phyloP scores from a whole-genome alignment of 2,888 invertebrate species.

The Augochlorella aurata region DNA sequence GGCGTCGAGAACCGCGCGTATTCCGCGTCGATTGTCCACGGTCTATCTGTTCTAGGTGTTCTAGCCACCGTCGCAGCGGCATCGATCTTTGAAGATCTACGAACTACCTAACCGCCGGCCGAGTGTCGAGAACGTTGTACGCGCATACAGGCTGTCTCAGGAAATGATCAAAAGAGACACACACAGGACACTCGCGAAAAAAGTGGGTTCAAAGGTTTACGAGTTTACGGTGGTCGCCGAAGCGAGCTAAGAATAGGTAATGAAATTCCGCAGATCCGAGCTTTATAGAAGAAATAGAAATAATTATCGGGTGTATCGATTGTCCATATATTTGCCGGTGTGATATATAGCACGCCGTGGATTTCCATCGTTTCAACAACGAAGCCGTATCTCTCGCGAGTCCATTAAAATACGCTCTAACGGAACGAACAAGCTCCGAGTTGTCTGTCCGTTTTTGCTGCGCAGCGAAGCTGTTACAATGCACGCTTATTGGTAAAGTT shows the following conservation, averaged over 20 bases:
- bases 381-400: background rate
- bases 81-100: too few relatives aligned
- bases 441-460: background rate
- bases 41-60: too few relatives aligned
- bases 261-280: background rate
- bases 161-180: background rate
- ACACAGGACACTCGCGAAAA: background rate
- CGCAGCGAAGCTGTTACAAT: background rate
- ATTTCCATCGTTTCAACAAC: background rate
- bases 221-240: slow-evolving; percentile 1
- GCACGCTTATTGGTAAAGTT: background rate
- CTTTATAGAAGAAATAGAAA: background rate
- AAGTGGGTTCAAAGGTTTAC: slow-evolving; percentile 11
- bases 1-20: too few relatives aligned
- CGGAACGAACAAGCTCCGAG: background rate
- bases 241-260: background rate
- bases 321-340: background rate
- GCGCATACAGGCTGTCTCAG: background rate
- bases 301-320: background rate
- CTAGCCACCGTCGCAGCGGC: too few relatives aligned
- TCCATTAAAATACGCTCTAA: background rate
- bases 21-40: too few relatives aligned
- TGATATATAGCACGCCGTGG: background rate
- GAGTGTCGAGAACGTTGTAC: too few relatives aligned
- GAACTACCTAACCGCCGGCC: background rate